Base-by-base conservation (phyloP, 2,797 vertebrate species). In the Acipenser ruthenus region DNA sequence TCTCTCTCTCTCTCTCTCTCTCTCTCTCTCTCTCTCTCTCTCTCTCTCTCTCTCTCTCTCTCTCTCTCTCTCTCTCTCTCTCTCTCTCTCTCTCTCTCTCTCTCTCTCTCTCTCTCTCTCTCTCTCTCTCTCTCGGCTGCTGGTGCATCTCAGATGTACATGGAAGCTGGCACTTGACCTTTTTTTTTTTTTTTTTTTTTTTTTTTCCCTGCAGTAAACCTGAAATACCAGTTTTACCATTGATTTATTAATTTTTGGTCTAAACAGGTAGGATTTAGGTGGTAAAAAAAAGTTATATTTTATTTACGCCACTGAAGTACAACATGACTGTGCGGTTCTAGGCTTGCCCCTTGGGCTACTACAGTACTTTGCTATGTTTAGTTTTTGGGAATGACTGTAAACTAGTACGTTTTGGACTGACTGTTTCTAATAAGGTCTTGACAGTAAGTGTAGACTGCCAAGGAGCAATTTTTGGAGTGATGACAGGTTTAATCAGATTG, bases 51-150 rank as follows among this genome's bases (percentile, higher is more conserved):
- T 18, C 15, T 18, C 1, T 18, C 15, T 18, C 1, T 18, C 15
- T 18, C 1, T 18, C 15, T 18, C 15, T 18, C 15, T 18, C 15
- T 18, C 15, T 18, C 15, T 18, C 78, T 72, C 9, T 49, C 61
- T 65, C 61, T 60, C 15, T 60, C 12, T 53, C 47, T 48, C 49
- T 49, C 48, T 7, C 12, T 15, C 48, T 18, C 15, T 18, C 1
- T 18, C 15, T 15, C 48, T 18, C 1, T 18, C 15, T 18, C 1
- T 18, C 15, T 18, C 1, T 18, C 15, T 18, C 1, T 18, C 15
- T 18, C 15, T 18, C 15, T 18, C 15, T 18, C 15, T 18, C 15
- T 18, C 78, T 72, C 9, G 82, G 78, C 82, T 82, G 64, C 59
- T 65, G 68, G 37, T n/a, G 60, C 11, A 18, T 18, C 10, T 50